A percentile compares a stretch with the other conserved stretches of the same genome.
These are phyloP conservation scores for Gasterosteus aculeatus DNA, from an alignment of 2,113 vertebrate species.

Conservation along the genomic window DNA sequence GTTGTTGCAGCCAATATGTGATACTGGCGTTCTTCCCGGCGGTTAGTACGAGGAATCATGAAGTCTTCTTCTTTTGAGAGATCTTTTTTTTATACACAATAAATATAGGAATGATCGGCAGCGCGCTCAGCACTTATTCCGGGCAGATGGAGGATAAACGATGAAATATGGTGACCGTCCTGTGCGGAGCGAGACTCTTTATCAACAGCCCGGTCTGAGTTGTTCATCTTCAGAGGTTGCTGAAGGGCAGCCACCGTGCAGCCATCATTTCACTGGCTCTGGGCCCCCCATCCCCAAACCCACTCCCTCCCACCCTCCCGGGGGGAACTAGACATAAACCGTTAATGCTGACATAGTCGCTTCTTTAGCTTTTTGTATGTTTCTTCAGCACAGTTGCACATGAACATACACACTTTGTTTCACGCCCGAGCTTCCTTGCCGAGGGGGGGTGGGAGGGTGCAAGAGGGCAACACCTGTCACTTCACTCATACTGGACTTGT, in stretches of 20 bases:
- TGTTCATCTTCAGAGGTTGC: constrained; percentile 63
- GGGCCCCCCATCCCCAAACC: constrained; percentile 4
- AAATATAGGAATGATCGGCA: not conserved
- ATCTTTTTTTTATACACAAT: not conserved
- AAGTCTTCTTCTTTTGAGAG: not conserved
- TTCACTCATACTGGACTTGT: constrained; percentile 24
- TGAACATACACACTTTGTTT: not conserved
- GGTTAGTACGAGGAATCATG: not conserved
- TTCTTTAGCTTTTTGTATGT: constrained; percentile 1
- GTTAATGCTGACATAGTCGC: constrained; percentile 34
- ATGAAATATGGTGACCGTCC: constrained; percentile 47
- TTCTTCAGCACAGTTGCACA: not conserved
- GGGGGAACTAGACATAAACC: constrained; percentile 3
- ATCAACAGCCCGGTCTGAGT: constrained; percentile 52
- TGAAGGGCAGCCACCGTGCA: constrained; percentile 52
- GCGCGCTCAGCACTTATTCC: constrained; percentile 17
- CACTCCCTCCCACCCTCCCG: not conserved
- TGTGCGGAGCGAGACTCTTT: constrained; percentile 45
- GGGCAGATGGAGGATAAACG: constrained; percentile 44
- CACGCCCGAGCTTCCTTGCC: constrained; percentile 6
- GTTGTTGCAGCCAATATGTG: not conserved
- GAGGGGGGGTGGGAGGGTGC: constrained; percentile 9
- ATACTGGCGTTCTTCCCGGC: not conserved
- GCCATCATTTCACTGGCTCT: constrained; percentile 59
- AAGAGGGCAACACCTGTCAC: constrained; percentile 49